Percentiles rank a stretch among this genome's conserved stretches.
These are phyloP conservation scores for Dendrolimus kikuchii DNA, from an alignment of 1,140 invertebrate genomes.

Conservation along the genomic window DNA sequence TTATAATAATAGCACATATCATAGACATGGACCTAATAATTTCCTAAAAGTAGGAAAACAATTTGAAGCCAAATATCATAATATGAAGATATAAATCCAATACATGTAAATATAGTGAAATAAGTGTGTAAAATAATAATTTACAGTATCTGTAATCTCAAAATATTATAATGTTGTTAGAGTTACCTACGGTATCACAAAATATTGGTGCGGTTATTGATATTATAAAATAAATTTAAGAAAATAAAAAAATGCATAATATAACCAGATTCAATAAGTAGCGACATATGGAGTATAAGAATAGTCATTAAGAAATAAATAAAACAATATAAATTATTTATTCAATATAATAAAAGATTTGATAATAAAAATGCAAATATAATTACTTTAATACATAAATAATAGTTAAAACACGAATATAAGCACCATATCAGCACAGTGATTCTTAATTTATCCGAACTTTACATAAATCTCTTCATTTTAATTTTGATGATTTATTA, in stretches of 20 bases:
- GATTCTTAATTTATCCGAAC: too few species aligned
- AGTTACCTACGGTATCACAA: constrained; percentile 59
- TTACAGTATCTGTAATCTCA: constrained; percentile 53
- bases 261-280: too few species aligned
- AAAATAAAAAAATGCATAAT: background rate
- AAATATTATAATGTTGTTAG: constrained; percentile 41
- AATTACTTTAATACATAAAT: too few species aligned
- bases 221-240: constrained; percentile 15
- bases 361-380: background rate
- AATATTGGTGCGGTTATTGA: constrained; percentile 45
- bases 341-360: background rate
- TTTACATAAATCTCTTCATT: too few species aligned
- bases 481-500: too few species aligned
- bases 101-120: constrained; percentile 39
- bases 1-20: too few species aligned
- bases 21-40: constrained; percentile 4
- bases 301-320: background rate
- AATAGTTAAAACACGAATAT: too few species aligned
- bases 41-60: constrained; percentile 31
- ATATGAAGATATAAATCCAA: constrained; percentile 37
- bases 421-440: too few species aligned
- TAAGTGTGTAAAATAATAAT: constrained; percentile 27
- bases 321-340: background rate
- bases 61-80: constrained; percentile 64
- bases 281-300: too few species aligned